Evolutionary conservation across 2,113 vertebrate species (phyloP).

Genomic region (Mobula birostris): DNA sequence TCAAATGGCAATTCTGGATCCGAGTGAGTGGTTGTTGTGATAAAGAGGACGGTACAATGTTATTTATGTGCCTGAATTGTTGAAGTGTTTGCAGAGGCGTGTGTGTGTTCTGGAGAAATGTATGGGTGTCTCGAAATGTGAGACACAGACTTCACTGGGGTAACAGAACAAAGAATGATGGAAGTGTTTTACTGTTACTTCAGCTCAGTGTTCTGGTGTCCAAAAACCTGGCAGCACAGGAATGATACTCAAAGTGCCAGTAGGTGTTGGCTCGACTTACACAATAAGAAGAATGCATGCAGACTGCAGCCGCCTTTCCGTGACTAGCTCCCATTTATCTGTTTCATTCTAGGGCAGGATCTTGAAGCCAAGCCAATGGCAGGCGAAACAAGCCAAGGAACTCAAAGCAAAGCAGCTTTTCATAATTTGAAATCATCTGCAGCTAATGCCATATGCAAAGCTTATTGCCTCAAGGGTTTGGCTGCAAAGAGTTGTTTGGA

Average conservation of each 20-base stretch:
- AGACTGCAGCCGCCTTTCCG: conserved; percentile 54
- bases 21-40: neutral
- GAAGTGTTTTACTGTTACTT: conserved; percentile 14
- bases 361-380: conserved; percentile 58
- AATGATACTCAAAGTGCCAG: conserved; percentile 36
- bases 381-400: conserved; percentile 58
- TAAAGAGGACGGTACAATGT: neutral
- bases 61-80: neutral
- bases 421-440: conserved; percentile 50
- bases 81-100: neutral
- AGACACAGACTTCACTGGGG: neutral
- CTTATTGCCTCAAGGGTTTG: conserved; percentile 33
- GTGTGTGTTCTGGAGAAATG: neutral
- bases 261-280: conserved; percentile 29
- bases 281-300: conserved; percentile 36
- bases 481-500: conserved; percentile 46
- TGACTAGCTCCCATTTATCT: conserved; percentile 72
- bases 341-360: conserved; percentile 59
- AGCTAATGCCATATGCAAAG: conserved; percentile 43
- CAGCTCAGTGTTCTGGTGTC: conserved; percentile 26
- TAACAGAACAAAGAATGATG: neutral
- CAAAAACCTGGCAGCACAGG: neutral
- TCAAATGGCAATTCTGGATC: neutral
- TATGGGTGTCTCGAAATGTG: neutral
- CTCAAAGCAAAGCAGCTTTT: conserved; percentile 57